These are phyloP conservation scores for Cyprinodon variegatus DNA, from an alignment of 2,113 vertebrate genomes.

Conservation along the genomic window DNA sequence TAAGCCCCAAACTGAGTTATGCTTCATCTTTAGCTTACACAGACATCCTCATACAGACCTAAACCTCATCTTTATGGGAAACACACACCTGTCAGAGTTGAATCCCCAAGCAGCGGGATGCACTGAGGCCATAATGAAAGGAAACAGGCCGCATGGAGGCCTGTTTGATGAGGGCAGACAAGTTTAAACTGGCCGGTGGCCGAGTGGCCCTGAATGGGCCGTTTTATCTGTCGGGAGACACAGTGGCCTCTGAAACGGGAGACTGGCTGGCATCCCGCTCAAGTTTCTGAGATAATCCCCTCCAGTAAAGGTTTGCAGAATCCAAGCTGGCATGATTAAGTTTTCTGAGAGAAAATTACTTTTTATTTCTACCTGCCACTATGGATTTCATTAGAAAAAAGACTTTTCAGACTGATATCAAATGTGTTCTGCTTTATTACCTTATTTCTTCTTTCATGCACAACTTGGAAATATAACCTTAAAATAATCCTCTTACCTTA, in stretches of 20 bases:
- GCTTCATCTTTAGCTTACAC: background rate
- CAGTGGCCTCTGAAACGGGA: conserved; percentile 11
- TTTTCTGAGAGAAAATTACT: background rate
- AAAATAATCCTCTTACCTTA: background rate
- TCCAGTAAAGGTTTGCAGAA: background rate
- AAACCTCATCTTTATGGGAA: background rate
- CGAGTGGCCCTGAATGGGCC: conserved; percentile 16
- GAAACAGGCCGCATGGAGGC: conserved; percentile 42
- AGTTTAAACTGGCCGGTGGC: conserved; percentile 64
- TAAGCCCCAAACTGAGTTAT: background rate
- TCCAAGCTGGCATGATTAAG: conserved; percentile 1
- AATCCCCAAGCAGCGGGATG: conserved; percentile 1
- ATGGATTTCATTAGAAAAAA: background rate
- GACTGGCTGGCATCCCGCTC: conserved; percentile 9
- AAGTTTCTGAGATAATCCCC: conserved; percentile 25
- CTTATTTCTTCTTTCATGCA: background rate
- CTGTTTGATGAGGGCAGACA: conserved; percentile 67
- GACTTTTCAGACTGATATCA: background rate
- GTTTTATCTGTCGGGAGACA: conserved; percentile 43
- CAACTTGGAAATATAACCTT: no score
- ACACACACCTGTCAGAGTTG: conserved; percentile 27
- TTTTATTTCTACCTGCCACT: background rate
- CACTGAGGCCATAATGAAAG: conserved; percentile 33
- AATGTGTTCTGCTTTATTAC: background rate
- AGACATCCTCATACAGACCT: conserved; percentile 5